Conservation (phyloP, 2,888 invertebrate genomes). For the Pollenia angustigena region DNA sequence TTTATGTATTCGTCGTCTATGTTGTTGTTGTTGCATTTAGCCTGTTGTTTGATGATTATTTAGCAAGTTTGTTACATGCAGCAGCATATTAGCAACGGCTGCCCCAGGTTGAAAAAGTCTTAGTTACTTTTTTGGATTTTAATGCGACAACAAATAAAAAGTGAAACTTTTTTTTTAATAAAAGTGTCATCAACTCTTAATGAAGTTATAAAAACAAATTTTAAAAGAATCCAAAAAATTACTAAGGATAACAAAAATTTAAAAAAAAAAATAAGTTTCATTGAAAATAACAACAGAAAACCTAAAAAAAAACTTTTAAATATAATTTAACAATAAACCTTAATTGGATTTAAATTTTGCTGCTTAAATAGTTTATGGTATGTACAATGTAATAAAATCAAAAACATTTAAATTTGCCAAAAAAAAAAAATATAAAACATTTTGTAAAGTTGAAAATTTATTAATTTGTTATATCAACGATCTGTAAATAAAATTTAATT, state of each 20-base stretch:
- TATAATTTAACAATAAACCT: slow-evolving; percentile 31
- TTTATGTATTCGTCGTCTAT: background rate
- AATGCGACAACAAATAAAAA: slow-evolving; percentile 72
- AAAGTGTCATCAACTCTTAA: slow-evolving; percentile 32
- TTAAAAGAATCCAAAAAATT: slow-evolving; percentile 6
- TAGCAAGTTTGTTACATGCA: slow-evolving; percentile 70
- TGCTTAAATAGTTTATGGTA: slow-evolving; percentile 76
- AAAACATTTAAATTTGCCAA: background rate
- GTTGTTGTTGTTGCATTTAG: slow-evolving; percentile 57
- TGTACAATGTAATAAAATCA: slow-evolving; percentile 61
- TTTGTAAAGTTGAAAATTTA: background rate
- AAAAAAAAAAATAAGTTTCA: slow-evolving; percentile 13
- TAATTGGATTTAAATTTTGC: slow-evolving; percentile 61
- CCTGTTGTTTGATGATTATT: slow-evolving; percentile 65
- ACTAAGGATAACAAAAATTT: slow-evolving; percentile 35
- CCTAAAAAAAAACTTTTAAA: slow-evolving; percentile 9
- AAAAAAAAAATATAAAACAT: slow-evolving; percentile 1
- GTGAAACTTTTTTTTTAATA: slow-evolving; percentile 65
- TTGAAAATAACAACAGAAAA: background rate
- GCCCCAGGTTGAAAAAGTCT: slow-evolving; percentile 49
- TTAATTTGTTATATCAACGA: background rate
- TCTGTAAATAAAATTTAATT: slow-evolving; percentile 1
- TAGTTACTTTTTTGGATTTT: slow-evolving; percentile 48
- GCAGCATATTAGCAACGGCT: slow-evolving; percentile 63
- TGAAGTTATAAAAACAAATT: slow-evolving; percentile 17